phyloP scores from a whole-genome alignment of 2,888 invertebrate species.

The Lasioglossum villosulum region DNA sequence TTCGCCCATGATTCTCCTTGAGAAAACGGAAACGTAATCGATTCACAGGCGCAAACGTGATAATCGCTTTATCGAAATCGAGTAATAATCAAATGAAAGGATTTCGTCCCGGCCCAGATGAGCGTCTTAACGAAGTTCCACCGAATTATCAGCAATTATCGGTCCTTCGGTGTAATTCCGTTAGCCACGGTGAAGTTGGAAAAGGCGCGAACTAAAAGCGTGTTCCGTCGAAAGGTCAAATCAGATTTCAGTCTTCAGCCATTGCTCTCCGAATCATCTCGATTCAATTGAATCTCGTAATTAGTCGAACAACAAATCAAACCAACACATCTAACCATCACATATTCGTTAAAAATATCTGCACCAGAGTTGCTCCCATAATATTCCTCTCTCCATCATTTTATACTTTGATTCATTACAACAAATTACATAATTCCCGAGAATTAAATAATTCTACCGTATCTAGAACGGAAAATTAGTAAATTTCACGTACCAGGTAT shows the following conservation, averaged over 20 bases:
- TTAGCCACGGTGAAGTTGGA: slow-evolving; percentile 81
- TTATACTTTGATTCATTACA: background rate
- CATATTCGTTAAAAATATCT: background rate
- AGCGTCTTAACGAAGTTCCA: slow-evolving; percentile 84
- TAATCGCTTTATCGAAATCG: slow-evolving; percentile 82
- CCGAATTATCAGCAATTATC: slow-evolving; percentile 84
- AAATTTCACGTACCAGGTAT: background rate
- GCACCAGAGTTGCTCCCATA: background rate
- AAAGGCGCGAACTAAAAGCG: slow-evolving; percentile 81
- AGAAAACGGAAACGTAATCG: slow-evolving; percentile 64
- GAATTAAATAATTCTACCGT: background rate
- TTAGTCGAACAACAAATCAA: slow-evolving; percentile 13
- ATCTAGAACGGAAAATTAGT: background rate
- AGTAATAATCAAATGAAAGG: slow-evolving; percentile 84
- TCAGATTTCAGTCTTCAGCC: slow-evolving; percentile 59
- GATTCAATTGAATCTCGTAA: slow-evolving; percentile 40
- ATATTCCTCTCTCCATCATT: background rate
- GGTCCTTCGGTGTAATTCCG: slow-evolving; percentile 82
- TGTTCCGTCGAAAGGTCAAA: slow-evolving; percentile 77
- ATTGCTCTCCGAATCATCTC: slow-evolving; percentile 44
- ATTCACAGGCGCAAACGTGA: slow-evolving; percentile 67
- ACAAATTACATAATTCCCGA: background rate
- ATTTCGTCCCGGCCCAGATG: slow-evolving; percentile 82
- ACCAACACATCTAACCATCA: background rate
- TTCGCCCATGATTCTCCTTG: slow-evolving; percentile 27